Conservation (phyloP, 2,888 invertebrate species). For the Apamea anceps region DNA sequence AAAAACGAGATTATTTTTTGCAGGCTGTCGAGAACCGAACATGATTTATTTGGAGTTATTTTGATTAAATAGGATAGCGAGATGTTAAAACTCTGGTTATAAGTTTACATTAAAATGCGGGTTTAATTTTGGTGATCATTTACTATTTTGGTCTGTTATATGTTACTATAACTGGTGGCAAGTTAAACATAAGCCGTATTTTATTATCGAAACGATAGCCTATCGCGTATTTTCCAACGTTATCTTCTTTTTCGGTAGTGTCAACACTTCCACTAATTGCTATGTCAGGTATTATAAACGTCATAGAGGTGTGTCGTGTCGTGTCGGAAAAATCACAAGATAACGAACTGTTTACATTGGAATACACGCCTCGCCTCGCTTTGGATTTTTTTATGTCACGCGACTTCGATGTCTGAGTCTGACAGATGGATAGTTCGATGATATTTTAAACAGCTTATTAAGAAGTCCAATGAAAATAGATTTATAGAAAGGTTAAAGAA, state of each 20-base stretch:
- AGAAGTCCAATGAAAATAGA: background rate
- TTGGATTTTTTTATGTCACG: background rate
- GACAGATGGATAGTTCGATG: background rate
- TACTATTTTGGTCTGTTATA: too few relatives aligned
- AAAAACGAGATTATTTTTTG: too few relatives aligned
- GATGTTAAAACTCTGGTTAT: too few relatives aligned
- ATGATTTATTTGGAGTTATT: too few relatives aligned
- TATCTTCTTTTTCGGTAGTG: constrained; percentile 50
- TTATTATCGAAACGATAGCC: constrained; percentile 30
- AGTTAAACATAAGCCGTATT: too few relatives aligned
- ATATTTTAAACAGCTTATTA: background rate
- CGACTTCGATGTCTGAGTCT: background rate
- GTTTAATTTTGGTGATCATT: too few relatives aligned
- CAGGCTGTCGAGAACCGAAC: too few relatives aligned
- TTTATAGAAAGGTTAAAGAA: too few relatives aligned
- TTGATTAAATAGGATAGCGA: too few relatives aligned
- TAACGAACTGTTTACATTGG: constrained; percentile 51
- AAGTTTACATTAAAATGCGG: too few relatives aligned
- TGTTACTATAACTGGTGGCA: too few relatives aligned
- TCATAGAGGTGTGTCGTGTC: constrained; percentile 73
- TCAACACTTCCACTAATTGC: constrained; percentile 37
- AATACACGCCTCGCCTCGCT: background rate
- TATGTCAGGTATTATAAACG: constrained; percentile 39
- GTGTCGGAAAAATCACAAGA: constrained; percentile 21
- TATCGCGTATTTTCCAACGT: constrained; percentile 36